A percentile compares a stretch with the other conserved stretches of the same genome.
Conservation (phyloP, 1,140 invertebrate genomes). For the Drosophila aff. region DNA sequence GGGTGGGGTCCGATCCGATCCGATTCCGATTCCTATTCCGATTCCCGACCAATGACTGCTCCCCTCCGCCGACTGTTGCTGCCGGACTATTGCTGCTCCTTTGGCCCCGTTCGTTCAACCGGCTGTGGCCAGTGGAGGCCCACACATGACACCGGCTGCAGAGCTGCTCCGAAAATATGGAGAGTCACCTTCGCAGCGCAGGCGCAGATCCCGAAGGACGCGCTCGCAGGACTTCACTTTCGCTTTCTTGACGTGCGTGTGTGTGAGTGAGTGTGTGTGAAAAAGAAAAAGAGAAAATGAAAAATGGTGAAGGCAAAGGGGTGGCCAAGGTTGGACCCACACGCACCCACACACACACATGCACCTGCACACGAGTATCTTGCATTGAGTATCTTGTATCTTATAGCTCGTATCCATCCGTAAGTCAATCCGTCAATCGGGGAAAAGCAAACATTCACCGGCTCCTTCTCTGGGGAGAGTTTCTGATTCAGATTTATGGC, state of each 20-base stretch:
- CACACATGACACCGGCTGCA: slow-evolving; percentile 37
- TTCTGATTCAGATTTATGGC: slow-evolving; percentile 38
- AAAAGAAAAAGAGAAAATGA: slow-evolving; percentile 8
- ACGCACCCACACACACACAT: slow-evolving; percentile 10
- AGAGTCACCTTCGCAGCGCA: slow-evolving; percentile 43
- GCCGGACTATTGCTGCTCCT: slow-evolving; percentile 45
- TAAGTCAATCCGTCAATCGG: slow-evolving; percentile 74
- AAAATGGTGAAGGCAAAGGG: slow-evolving; percentile 36
- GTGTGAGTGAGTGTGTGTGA: slow-evolving; percentile 36
- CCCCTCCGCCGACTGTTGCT: slow-evolving; percentile 54
- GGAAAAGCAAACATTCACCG: slow-evolving; percentile 42
- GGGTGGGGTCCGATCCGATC: slow-evolving; percentile 23
- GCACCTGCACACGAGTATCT: slow-evolving; percentile 23
- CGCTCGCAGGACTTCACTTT: slow-evolving; percentile 58
- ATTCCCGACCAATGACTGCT: slow-evolving; percentile 51
- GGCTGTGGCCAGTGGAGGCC: slow-evolving; percentile 30
- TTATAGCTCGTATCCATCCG: slow-evolving; percentile 33
- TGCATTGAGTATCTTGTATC: slow-evolving; percentile 42
- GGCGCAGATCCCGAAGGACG: slow-evolving; percentile 25
- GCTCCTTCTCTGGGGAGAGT: slow-evolving; percentile 29
- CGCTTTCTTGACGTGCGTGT: slow-evolving; percentile 56
- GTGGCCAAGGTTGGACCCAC: slow-evolving; percentile 47
- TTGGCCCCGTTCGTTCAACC: slow-evolving; percentile 77
- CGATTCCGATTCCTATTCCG: slow-evolving; percentile 28
- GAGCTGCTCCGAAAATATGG: slow-evolving; percentile 18